phyloP scores from a whole-genome alignment of 2,113 vertebrate genomes.

The Psilopsiagon aymara region DNA sequence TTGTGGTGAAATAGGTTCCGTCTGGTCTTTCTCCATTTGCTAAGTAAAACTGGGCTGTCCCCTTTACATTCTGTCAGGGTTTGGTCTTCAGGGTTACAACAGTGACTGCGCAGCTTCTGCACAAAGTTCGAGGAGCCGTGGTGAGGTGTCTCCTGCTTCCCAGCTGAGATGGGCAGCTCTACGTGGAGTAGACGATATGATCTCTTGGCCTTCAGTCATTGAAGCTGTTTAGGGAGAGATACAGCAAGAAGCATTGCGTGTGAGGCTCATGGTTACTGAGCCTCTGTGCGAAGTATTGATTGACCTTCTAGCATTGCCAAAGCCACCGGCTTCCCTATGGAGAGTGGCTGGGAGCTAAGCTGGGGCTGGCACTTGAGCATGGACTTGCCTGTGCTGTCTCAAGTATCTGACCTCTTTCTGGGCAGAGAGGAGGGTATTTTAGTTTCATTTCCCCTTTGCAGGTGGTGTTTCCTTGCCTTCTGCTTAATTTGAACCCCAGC shows the following conservation, averaged over 20 bases:
- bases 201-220: accelerated
- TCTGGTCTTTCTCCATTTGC: neutral
- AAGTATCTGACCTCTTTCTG: neutral
- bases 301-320: neutral
- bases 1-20: neutral
- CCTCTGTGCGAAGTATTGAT: neutral
- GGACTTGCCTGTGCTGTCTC: accelerated
- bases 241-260: accelerated
- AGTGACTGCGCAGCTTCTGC: accelerated
- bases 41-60: neutral
- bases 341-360: neutral
- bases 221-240: neutral
- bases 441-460: neutral
- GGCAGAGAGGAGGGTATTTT: neutral
- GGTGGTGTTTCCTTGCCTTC: neutral
- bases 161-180: neutral
- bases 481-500: neutral
- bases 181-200: accelerated
- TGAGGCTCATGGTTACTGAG: neutral
- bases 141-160: neutral
- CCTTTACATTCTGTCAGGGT: accelerated
- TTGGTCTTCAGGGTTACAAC: neutral
- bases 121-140: accelerated
- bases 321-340: accelerated
- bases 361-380: neutral